phyloP scores from a whole-genome alignment of 2,113 vertebrate species.

The Eretmodus cyanostictus region DNA sequence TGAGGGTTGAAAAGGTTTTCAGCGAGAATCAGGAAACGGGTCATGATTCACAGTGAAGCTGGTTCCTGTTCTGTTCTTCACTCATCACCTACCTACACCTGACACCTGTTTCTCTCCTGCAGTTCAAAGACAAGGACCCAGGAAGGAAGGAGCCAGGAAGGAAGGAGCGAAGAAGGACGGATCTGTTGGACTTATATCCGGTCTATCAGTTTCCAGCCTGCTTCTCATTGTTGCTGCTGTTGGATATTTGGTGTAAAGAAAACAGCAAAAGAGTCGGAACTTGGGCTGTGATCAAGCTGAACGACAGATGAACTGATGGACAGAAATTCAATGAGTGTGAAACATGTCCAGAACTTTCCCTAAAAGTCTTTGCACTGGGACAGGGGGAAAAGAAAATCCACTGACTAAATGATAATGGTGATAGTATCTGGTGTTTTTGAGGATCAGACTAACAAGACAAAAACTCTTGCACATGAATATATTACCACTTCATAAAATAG shows the following conservation, averaged over 20 bases:
- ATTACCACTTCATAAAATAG: not conserved
- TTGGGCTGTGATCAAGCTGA: not conserved
- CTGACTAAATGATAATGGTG: not conserved
- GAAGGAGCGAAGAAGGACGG: not conserved
- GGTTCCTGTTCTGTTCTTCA: not conserved
- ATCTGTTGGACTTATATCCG: accelerated
- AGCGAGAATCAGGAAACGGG: accelerated
- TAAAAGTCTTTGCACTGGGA: not conserved
- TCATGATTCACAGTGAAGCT: not conserved
- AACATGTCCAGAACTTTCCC: not conserved
- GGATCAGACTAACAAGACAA: not conserved
- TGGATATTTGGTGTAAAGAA: not conserved
- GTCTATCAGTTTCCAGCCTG: not conserved
- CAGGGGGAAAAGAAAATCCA: not conserved
- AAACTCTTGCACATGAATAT: not conserved
- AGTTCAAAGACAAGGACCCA: not conserved
- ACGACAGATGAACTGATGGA: no score
- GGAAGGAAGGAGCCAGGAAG: not conserved
- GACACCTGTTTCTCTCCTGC: accelerated
- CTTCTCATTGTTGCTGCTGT: not conserved
- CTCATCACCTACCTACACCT: not conserved
- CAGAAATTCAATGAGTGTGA: not conserved
- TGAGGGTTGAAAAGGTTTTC: not conserved
- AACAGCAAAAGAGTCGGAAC: not conserved
- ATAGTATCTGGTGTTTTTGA: not conserved